Evolutionary conservation across 2,113 vertebrate genomes (phyloP).

Genomic region (Cynoglossus semilaevis): DNA sequence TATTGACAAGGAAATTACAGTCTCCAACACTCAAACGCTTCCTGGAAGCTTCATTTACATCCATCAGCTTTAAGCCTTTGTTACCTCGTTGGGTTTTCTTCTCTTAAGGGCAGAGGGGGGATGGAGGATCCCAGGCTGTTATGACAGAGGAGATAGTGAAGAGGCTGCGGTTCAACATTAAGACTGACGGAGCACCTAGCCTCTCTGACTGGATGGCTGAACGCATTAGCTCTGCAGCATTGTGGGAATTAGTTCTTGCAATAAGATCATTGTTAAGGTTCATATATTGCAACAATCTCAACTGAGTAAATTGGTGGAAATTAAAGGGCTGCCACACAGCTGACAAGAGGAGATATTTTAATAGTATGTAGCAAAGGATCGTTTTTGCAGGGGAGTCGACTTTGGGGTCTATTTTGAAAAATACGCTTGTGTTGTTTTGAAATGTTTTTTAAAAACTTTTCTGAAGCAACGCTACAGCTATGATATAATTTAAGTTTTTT

Average conservation of each 20-base stretch:
- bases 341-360: conserved; percentile 91
- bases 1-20: conserved; percentile 96
- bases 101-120: conserved; percentile 35
- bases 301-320: conserved; percentile 96
- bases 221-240: conserved; percentile 86
- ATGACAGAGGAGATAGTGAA: conserved; percentile 85
- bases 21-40: conserved; percentile 84
- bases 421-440: no score
- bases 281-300: conserved; percentile 96
- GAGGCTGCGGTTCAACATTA: conserved; percentile 84
- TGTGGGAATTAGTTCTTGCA: conserved; percentile 98
- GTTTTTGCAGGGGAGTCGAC: neutral
- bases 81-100: conserved; percentile 67
- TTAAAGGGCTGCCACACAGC: conserved; percentile 91
- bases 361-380: conserved; percentile 60
- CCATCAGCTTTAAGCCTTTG: conserved; percentile 79
- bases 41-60: conserved; percentile 86
- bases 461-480: no score
- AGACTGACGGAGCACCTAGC: conserved; percentile 87
- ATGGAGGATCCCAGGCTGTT: conserved; percentile 71
- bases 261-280: conserved; percentile 94
- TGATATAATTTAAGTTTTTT: no score
- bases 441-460: no score
- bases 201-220: conserved; percentile 87
- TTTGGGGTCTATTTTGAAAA: neutral